Conservation (phyloP, 2,888 invertebrate genomes). For the Idaea biselata region DNA sequence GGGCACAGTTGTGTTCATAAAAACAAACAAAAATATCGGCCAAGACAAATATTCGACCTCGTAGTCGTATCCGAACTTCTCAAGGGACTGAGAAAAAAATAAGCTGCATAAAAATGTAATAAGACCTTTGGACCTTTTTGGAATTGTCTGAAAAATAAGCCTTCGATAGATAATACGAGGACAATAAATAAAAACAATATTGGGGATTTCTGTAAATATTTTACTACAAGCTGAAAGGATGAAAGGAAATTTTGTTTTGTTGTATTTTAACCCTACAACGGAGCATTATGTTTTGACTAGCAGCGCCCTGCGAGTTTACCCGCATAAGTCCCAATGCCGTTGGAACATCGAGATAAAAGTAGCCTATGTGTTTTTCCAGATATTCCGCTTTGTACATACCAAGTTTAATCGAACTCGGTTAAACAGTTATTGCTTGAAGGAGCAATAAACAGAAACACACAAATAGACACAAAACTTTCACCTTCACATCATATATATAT, state of each 20-base stretch:
- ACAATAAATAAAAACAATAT: conserved; percentile 15
- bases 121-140: conserved; percentile 15
- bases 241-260: not conserved
- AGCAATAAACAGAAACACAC: too few relatives aligned
- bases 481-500: too few relatives aligned
- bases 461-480: too few relatives aligned
- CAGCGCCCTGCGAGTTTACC: too few relatives aligned
- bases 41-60: not conserved
- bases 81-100: conserved; percentile 8
- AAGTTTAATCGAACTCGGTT: too few relatives aligned
- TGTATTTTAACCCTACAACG: not conserved
- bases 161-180: conserved; percentile 5
- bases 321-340: too few relatives aligned
- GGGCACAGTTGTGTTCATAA: not conserved
- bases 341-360: too few relatives aligned
- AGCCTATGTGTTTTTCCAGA: too few relatives aligned
- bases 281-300: too few relatives aligned
- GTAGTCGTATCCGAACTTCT: not conserved
- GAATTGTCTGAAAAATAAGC: conserved; percentile 24
- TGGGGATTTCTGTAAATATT: not conserved
- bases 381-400: too few relatives aligned
- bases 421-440: too few relatives aligned
- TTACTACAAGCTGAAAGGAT: not conserved
- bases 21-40: not conserved
- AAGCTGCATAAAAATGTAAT: conserved; percentile 23